Evolutionary conservation across 1,140 invertebrate species (phyloP).

Genomic region (Drosophila rufa): DNA sequence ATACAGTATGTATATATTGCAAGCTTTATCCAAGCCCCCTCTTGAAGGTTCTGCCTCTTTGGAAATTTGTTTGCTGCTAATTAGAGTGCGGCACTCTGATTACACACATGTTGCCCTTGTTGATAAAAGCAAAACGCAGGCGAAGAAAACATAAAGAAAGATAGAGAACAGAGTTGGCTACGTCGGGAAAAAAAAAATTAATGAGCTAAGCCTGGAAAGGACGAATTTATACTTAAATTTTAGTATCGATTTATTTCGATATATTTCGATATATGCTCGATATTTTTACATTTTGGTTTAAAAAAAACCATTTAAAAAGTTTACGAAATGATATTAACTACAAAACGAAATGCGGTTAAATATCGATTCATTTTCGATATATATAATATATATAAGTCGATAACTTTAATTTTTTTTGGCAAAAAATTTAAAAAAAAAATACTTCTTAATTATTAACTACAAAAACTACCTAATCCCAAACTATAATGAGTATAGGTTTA

Average conservation of each 20-base stretch:
- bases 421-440: too few species aligned
- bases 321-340: too few species aligned
- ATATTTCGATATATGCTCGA: too few species aligned
- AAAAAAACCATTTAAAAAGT: too few species aligned
- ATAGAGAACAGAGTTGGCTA: conserved; percentile 13
- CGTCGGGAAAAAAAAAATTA: neutral
- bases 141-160: conserved; percentile 11
- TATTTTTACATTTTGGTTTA: too few species aligned
- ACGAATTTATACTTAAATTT: neutral
- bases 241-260: neutral
- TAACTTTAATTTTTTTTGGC: too few species aligned
- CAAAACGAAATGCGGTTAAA: too few species aligned
- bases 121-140: conserved; percentile 30
- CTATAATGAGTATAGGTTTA: too few species aligned
- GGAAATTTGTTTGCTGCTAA: conserved; percentile 70
- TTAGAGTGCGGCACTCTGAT: conserved; percentile 71
- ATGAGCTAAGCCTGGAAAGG: neutral
- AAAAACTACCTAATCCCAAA: too few species aligned
- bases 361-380: neutral
- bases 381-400: too few species aligned
- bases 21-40: conserved; percentile 1
- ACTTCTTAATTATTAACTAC: too few species aligned
- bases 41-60: conserved; percentile 31
- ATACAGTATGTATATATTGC: neutral
- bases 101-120: conserved; percentile 36